phyloP scores from a whole-genome alignment of 2,888 invertebrate genomes.

The Drosophila cognata region DNA sequence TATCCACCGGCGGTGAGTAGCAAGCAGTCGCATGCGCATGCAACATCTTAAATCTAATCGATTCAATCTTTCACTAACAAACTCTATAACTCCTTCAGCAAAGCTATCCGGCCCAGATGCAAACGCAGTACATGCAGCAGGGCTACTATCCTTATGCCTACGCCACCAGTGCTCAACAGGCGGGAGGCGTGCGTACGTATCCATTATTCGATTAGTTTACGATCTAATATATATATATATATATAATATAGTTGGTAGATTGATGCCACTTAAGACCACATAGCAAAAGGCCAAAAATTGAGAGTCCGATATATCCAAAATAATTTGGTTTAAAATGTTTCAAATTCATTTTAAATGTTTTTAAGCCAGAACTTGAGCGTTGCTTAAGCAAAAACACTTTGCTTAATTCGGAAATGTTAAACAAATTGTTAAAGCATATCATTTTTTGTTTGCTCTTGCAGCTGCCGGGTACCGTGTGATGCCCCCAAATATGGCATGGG shows the following conservation, averaged over 20 bases:
- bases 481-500: slow-evolving; percentile 86
- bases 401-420: neutral
- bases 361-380: neutral
- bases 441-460: slow-evolving; percentile 31
- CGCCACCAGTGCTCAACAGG: slow-evolving; percentile 90
- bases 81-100: slow-evolving; percentile 82
- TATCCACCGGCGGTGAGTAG: slow-evolving; percentile 90
- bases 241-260: neutral
- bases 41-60: neutral
- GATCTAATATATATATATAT: neutral
- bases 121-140: slow-evolving; percentile 92
- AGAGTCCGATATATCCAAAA: neutral
- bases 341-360: too few relatives aligned
- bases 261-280: neutral
- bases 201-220: neutral
- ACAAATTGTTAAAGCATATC: neutral
- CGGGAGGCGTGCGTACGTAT: slow-evolving; percentile 86
- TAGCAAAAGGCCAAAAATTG: neutral
- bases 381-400: neutral
- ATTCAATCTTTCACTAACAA: neutral
- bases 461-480: slow-evolving; percentile 87
- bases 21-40: neutral
- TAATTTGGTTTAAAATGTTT: too few relatives aligned
- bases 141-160: slow-evolving; percentile 90
- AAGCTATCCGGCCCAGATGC: slow-evolving; percentile 90